Evolutionary conservation across 2,797 vertebrate genomes (phyloP), one percentile per base, ranked within the genome.

Genomic region (Chelon labrosus): DNA sequence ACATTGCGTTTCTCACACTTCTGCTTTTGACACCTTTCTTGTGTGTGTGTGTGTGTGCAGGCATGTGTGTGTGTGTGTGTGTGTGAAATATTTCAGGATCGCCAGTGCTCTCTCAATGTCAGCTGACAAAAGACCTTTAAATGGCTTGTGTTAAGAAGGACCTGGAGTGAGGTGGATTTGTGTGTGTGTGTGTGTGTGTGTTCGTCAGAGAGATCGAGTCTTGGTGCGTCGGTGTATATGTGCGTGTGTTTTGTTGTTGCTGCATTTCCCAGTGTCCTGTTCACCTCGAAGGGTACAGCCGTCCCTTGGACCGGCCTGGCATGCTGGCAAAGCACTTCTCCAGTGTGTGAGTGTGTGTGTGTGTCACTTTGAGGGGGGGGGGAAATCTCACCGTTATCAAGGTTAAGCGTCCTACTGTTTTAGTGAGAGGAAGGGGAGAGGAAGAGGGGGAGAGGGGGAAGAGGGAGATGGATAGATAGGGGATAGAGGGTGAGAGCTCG

Each of bases 221-320:
- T 52, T 27, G 69, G 74, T 77, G 65, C 61, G 61, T 79, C 22
- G 1, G 74, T 75, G 77, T 72, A 62, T 70, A 73, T 68, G 75
- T 74, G 83, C 54, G 79, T 58, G 82, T 89, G 85, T 91, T 93
- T 93, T 92, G 91, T 91, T 92, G 91, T 89, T 91, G 91, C 91
- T 90, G 91, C 91, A 92, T 93, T 92, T 92, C 91, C 91, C 84
- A 87, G 90, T 91, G 92, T 93, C 92, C 92, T 90, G 92, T 88
- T 93, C 92, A 93, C 91, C 91, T 93, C 89, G 87, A 94, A 93
- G 90, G 89, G 90, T 91, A 92, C 86, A 88, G 88, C 89, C 89
- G 79, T 92, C 91, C 91, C 91, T 92, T 92, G 89, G 90, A 93
- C 89, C 83, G 79, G 86, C 86, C 89, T 90, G 87, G 85, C 88